These are phyloP conservation scores for Ligdia adustata DNA, from an alignment of 2,888 invertebrate genomes.

Conservation along the genomic window DNA sequence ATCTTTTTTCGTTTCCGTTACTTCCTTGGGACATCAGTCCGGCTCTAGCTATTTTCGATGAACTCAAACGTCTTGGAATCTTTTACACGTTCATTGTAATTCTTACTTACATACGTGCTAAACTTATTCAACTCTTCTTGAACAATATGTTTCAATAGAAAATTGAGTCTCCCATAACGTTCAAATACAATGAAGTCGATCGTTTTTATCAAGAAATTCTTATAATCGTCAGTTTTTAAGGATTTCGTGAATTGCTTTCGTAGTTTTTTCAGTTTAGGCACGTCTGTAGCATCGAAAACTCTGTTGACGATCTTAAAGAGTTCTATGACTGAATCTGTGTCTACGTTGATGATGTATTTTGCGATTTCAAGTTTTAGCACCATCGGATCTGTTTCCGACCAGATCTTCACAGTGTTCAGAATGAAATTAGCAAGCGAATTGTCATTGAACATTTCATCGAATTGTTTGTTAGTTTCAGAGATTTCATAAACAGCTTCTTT, in stretches of 20 bases:
- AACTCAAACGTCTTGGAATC: background rate
- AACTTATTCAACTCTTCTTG: slow-evolving; percentile 11
- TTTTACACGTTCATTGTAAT: background rate
- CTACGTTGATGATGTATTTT: slow-evolving; percentile 15
- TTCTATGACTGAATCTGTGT: background rate
- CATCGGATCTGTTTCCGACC: slow-evolving; percentile 16
- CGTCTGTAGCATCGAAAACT: slow-evolving; percentile 13
- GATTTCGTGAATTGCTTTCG: slow-evolving; percentile 13
- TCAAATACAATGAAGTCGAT: slow-evolving; percentile 17
- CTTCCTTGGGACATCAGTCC: background rate
- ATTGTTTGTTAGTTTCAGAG: slow-evolving; percentile 8
- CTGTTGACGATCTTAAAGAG: slow-evolving; percentile 15
- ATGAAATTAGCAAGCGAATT: slow-evolving; percentile 4
- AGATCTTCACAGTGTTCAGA: slow-evolving; percentile 4
- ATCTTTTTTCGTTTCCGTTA: no score
- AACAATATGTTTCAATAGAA: background rate
- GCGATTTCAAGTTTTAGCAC: slow-evolving; percentile 24
- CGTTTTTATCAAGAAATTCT: slow-evolving; percentile 17
- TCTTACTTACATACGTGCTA: background rate
- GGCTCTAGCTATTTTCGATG: background rate
- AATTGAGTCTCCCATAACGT: slow-evolving; percentile 9
- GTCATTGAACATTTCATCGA: slow-evolving; percentile 14
- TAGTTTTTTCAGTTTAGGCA: slow-evolving; percentile 12
- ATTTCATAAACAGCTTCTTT: slow-evolving; percentile 7
- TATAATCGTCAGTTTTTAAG: slow-evolving; percentile 8